Conservation (phyloP, 1,140 invertebrate genomes). For the Drosophila melanogaster region DNA sequence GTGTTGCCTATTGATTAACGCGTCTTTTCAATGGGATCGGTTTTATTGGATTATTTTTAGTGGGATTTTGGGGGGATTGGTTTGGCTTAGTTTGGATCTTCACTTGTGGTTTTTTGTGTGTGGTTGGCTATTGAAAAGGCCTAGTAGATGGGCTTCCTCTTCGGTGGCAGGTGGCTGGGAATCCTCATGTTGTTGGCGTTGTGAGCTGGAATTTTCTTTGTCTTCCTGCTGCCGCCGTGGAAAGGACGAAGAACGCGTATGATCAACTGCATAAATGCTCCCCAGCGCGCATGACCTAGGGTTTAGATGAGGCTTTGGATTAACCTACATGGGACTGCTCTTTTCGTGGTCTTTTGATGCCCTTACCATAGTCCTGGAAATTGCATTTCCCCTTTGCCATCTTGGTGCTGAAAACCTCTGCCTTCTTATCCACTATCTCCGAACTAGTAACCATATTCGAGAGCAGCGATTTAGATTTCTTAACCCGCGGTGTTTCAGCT, state of each 20-base stretch:
- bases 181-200: no score
- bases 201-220: not conserved
- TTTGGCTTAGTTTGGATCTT: slow-evolving; percentile 15
- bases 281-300: slow-evolving; percentile 29
- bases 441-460: not conserved
- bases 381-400: not conserved
- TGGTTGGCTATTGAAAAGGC: not conserved
- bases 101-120: slow-evolving; percentile 1
- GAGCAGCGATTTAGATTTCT: not conserved
- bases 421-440: not conserved
- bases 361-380: slow-evolving; percentile 20
- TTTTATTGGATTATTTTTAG: slow-evolving; percentile 59
- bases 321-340: slow-evolving; percentile 29
- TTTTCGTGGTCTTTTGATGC: no score
- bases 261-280: slow-evolving; percentile 51
- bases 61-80: slow-evolving; percentile 14
- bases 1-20: slow-evolving; percentile 69
- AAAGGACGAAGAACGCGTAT: slow-evolving; percentile 40
- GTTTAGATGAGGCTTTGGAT: slow-evolving; percentile 12
- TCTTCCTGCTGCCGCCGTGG: not conserved
- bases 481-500: not conserved
- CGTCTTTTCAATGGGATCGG: slow-evolving; percentile 18
- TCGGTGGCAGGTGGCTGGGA: not conserved
- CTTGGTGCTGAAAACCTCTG: not conserved
- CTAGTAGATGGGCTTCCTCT: slow-evolving; percentile 2